Evolutionary conservation across 2,888 invertebrate genomes (phyloP).

Genomic region (Sphecodes monilicornis): DNA sequence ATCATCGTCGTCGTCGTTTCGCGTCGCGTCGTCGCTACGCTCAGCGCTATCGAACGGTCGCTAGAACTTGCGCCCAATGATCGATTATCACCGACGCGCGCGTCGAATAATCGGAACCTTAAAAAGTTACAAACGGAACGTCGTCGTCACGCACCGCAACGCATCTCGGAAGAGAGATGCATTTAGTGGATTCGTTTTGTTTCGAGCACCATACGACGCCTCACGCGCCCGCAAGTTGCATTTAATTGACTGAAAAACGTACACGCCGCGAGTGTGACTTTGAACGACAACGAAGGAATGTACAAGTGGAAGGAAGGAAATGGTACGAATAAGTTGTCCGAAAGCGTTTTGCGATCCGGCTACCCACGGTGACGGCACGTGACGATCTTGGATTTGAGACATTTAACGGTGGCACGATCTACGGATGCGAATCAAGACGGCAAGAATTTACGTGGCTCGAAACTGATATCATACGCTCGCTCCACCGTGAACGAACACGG

Average conservation of each 20-base stretch:
- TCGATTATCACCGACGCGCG: neutral
- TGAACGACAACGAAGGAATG: slow-evolving; percentile 36
- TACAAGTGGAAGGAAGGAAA: slow-evolving; percentile 16
- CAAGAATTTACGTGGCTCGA: slow-evolving; percentile 27
- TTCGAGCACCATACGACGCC: slow-evolving; percentile 14
- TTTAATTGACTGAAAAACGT: slow-evolving; percentile 34
- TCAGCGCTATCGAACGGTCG: neutral
- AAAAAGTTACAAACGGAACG: slow-evolving; percentile 13
- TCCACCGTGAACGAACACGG: slow-evolving; percentile 44
- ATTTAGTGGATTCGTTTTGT: neutral
- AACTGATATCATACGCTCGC: slow-evolving; percentile 28
- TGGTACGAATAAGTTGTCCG: neutral
- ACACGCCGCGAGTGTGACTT: neutral
- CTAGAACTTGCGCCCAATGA: neutral
- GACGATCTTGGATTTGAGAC: slow-evolving; percentile 28
- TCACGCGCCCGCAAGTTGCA: neutral
- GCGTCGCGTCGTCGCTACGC: neutral
- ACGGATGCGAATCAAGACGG: slow-evolving; percentile 32
- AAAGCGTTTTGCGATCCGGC: neutral
- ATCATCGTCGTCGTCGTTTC: neutral
- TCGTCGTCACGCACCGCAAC: slow-evolving; percentile 33
- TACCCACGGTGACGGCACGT: slow-evolving; percentile 20
- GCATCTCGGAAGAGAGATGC: neutral
- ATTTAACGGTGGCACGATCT: slow-evolving; percentile 16
- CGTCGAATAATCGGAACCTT: slow-evolving; percentile 21